A percentile compares a stretch with the other conserved stretches of the same genome.
These are phyloP conservation scores for Dorcus hopei DNA, from an alignment of 2,888 invertebrate species.

Conservation along the genomic window DNA sequence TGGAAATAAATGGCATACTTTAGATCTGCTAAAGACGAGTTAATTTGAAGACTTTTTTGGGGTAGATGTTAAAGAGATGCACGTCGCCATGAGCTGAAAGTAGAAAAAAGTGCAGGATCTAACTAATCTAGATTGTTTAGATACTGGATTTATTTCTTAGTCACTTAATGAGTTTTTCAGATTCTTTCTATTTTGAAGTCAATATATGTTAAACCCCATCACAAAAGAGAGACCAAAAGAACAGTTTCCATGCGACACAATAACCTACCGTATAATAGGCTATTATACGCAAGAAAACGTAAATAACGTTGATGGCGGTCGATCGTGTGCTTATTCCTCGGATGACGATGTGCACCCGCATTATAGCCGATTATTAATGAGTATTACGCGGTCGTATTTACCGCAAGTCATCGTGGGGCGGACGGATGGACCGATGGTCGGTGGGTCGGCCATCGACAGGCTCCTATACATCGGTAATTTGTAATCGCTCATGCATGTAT, in stretches of 20 bases:
- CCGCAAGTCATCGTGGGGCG: slow-evolving; percentile 26
- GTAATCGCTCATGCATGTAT: slow-evolving; percentile 36
- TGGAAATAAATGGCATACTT: too few relatives aligned
- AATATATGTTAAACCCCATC: too few relatives aligned
- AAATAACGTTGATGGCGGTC: background rate
- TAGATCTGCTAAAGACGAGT: too few relatives aligned
- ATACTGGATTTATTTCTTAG: too few relatives aligned
- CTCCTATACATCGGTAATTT: slow-evolving; percentile 38
- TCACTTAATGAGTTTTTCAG: too few relatives aligned
- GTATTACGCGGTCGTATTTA: slow-evolving; percentile 25
- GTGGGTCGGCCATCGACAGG: slow-evolving; percentile 24
- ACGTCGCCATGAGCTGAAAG: too few relatives aligned
- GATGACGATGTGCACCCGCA: background rate
- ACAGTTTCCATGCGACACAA: background rate
- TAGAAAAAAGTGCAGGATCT: too few relatives aligned
- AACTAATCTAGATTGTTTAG: too few relatives aligned
- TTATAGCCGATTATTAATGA: slow-evolving; percentile 18
- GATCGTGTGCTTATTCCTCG: background rate
- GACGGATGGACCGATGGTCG: background rate
- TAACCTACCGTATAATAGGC: background rate
- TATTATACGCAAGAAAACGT: slow-evolving; percentile 1
- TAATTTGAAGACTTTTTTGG: too few relatives aligned
- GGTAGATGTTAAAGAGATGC: too few relatives aligned
- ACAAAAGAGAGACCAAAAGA: too few relatives aligned
- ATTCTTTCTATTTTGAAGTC: too few relatives aligned